These are phyloP conservation scores for Habrosyne pyritoides DNA, from an alignment of 2,888 invertebrate species.

Conservation along the genomic window DNA sequence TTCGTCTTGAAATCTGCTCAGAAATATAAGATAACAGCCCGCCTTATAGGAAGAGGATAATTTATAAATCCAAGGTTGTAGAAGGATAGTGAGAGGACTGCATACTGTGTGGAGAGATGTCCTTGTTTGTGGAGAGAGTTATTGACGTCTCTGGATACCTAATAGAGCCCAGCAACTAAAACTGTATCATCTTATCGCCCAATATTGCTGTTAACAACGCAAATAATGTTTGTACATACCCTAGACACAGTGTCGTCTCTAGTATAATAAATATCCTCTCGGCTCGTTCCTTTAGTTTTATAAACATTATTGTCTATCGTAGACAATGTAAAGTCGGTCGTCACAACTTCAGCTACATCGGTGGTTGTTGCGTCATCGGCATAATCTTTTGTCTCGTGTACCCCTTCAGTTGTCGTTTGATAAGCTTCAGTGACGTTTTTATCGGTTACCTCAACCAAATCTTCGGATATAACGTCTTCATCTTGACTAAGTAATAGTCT, in stretches of 20 bases:
- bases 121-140: too few relatives aligned
- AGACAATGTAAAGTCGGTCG: constrained; percentile 20
- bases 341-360: constrained; percentile 15
- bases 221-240: constrained; percentile 10
- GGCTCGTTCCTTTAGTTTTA: constrained; percentile 30
- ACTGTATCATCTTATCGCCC: not conserved
- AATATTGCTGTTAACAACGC: not conserved
- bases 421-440: not conserved
- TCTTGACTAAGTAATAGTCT: constrained; percentile 12
- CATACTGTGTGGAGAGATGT: too few relatives aligned
- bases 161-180: not conserved
- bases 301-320: constrained; percentile 51
- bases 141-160: not conserved
- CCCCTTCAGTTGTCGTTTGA: constrained; percentile 10
- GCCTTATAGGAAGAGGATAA: too few relatives aligned
- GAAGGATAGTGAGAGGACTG: too few relatives aligned
- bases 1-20: too few relatives aligned
- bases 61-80: too few relatives aligned
- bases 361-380: constrained; percentile 13
- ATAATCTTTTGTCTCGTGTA: not conserved
- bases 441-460: constrained; percentile 3
- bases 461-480: not conserved
- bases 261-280: constrained; percentile 28
- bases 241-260: constrained; percentile 14
- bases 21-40: too few relatives aligned